Percentiles rank a stretch among this genome's conserved stretches.
Evolutionary conservation across 1,140 invertebrate species (phyloP).

Genomic region (Limonius californicus): DNA sequence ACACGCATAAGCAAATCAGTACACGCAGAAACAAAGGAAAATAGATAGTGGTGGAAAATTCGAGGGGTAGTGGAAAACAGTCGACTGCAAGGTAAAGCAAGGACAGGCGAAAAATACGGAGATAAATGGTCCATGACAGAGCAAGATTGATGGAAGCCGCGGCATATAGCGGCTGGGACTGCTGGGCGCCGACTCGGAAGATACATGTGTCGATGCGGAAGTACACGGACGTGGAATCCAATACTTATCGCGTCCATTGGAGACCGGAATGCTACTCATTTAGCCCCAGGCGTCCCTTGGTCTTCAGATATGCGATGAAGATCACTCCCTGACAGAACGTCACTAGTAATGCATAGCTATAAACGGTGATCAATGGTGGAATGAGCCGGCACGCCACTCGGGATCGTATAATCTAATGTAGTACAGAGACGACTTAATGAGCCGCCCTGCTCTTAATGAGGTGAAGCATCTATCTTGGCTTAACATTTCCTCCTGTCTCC

Average conservation of each 20-base stretch:
- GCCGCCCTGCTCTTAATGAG: conserved; percentile 9
- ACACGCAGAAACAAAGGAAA: not conserved
- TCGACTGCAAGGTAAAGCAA: conserved; percentile 32
- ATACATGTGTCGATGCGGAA: conserved; percentile 37
- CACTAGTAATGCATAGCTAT: conserved; percentile 18
- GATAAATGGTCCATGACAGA: conserved; percentile 42
- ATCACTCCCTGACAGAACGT: conserved; percentile 19
- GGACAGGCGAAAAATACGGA: conserved; percentile 40
- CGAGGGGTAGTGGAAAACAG: conserved; percentile 17
- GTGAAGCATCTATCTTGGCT: conserved; percentile 5
- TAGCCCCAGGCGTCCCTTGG: conserved; percentile 11
- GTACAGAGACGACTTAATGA: conserved; percentile 26
- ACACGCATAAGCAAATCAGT: no score
- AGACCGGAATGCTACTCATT: conserved; percentile 23
- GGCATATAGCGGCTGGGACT: conserved; percentile 15
- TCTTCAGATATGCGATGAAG: conserved; percentile 23
- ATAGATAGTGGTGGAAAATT: conserved; percentile 4
- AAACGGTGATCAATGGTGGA: conserved; percentile 21
- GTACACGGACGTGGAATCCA: conserved; percentile 30
- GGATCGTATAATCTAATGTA: conserved; percentile 19
- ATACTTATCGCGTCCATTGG: conserved; percentile 32
- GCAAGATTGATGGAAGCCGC: conserved; percentile 39
- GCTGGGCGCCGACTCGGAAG: conserved; percentile 27
- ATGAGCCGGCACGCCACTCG: conserved; percentile 1
- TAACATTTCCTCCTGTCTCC: not conserved